phyloP scores from a whole-genome alignment of 2,888 invertebrate species.

The Volucella inflata region DNA sequence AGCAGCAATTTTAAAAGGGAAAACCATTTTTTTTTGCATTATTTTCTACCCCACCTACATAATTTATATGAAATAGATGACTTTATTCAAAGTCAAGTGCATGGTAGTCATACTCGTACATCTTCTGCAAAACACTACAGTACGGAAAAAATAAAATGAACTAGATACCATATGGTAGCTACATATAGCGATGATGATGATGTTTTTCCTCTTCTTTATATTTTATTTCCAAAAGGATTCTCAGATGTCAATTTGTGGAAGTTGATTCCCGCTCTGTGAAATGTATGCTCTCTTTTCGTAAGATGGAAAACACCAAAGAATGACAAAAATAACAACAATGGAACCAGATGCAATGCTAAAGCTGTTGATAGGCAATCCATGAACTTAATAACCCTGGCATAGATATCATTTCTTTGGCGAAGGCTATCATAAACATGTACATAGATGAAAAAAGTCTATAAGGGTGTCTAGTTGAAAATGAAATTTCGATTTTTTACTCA shows the following conservation, averaged over 20 bases:
- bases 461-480: conserved; percentile 63
- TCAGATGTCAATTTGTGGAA: conserved; percentile 69
- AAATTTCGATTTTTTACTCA: conserved; percentile 63
- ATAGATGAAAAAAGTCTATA: conserved; percentile 9
- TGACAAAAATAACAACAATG: conserved; percentile 65
- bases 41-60: conserved; percentile 38
- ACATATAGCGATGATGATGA: conserved; percentile 51
- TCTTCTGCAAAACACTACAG: conserved; percentile 50
- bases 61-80: conserved; percentile 71
- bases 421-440: conserved; percentile 28
- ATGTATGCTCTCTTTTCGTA: conserved; percentile 50
- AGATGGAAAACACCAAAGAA: conserved; percentile 61
- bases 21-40: conserved; percentile 25
- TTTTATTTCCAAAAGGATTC: conserved; percentile 55
- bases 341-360: conserved; percentile 63
- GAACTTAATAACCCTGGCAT: conserved; percentile 73
- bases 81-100: conserved; percentile 74
- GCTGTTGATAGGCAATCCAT: conserved; percentile 73
- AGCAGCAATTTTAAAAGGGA: conserved; percentile 54
- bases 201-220: conserved; percentile 44
- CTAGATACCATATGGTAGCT: conserved; percentile 49
- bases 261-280: conserved; percentile 67
- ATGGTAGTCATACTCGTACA: conserved; percentile 66
- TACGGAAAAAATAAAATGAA: conserved; percentile 27
- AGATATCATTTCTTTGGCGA: conserved; percentile 63